These are phyloP conservation scores for Aphrocallistes beatrix DNA, from an alignment of 37 sponge, comb jelly and placozoan genomes.

Conservation along the genomic window DNA sequence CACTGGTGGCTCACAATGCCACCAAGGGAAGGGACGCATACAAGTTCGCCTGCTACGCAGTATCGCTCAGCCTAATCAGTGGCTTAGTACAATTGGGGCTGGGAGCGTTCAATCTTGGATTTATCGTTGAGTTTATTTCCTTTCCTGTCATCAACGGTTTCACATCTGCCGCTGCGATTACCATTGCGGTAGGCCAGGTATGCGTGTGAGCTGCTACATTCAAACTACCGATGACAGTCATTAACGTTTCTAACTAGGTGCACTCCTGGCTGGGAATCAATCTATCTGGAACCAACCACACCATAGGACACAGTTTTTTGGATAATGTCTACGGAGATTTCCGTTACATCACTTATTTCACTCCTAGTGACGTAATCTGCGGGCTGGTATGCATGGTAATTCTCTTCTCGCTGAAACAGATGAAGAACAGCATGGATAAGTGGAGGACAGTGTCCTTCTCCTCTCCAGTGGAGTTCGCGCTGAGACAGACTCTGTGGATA, in stretches of 20 bases:
- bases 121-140: slow-evolving; percentile 81
- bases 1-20: slow-evolving; percentile 51
- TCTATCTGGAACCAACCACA: not conserved
- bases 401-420: not conserved
- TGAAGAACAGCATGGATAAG: not conserved
- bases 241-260: not conserved
- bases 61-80: slow-evolving; percentile 53
- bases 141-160: slow-evolving; percentile 88
- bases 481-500: not conserved
- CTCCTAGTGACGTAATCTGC: not conserved
- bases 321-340: not conserved
- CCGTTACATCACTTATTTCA: not conserved
- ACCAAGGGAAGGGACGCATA: not conserved
- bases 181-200: slow-evolving; percentile 71
- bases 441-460: not conserved
- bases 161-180: slow-evolving; percentile 94
- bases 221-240: too few species aligned
- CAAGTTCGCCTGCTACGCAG: slow-evolving; percentile 30
- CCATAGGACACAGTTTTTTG: not conserved
- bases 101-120: slow-evolving; percentile 78
- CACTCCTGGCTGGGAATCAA: not conserved
- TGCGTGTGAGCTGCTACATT: slow-evolving; percentile 26
- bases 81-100: slow-evolving; percentile 66
- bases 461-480: not conserved
- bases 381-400: not conserved